A percentile compares a stretch with the other conserved stretches of the same genome.
Conservation (phyloP, 2,113 vertebrate species). For the Grus americana region DNA sequence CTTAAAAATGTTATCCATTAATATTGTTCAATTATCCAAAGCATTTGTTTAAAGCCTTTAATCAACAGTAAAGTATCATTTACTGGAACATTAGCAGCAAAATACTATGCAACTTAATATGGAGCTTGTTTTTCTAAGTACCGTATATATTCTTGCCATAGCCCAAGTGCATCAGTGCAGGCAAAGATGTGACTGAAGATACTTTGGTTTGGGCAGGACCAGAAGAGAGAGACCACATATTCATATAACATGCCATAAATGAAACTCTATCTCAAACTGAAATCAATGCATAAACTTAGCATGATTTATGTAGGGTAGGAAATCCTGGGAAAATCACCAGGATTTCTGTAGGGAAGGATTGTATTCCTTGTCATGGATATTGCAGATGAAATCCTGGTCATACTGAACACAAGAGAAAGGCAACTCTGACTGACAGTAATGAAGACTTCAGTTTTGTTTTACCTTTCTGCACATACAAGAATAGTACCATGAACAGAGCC, state of each 20-base stretch:
- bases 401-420: not conserved
- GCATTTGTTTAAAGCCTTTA: not conserved
- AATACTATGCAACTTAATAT: not conserved
- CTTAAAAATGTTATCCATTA: not conserved
- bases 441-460: not conserved
- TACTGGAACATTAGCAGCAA: not conserved
- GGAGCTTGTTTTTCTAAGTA: not conserved
- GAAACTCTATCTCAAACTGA: not conserved
- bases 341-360: not conserved
- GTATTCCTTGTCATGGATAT: not conserved
- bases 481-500: not conserved
- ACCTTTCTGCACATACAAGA: not conserved
- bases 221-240: not conserved
- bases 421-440: not conserved
- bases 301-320: not conserved
- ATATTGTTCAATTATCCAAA: not conserved
- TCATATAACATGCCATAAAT: not conserved
- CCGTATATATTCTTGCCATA: not conserved
- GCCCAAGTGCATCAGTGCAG: not conserved
- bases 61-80: not conserved
- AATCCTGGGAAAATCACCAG: not conserved
- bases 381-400: not conserved
- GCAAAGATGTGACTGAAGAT: not conserved
- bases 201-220: not conserved
- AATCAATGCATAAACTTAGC: not conserved